Conservation (phyloP, 2,113 vertebrate genomes). For the Piliocolobus tephrosceles region DNA sequence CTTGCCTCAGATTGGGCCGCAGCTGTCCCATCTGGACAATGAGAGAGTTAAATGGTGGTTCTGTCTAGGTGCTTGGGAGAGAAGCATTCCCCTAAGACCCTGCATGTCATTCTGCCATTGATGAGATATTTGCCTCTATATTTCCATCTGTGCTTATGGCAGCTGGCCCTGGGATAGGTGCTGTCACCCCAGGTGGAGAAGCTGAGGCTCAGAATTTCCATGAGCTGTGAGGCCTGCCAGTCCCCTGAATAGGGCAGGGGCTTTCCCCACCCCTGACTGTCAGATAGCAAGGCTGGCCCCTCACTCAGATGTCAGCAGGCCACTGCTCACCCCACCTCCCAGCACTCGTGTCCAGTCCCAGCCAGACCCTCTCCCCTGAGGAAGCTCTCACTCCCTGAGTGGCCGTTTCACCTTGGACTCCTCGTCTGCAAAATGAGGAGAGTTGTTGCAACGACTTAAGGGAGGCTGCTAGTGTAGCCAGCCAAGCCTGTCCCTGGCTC, state of each 20-base stretch:
- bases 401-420: background rate
- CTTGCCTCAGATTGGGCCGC: background rate
- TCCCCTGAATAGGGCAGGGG: no score
- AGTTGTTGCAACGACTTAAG: background rate
- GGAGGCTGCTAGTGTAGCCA: accelerated
- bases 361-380: background rate
- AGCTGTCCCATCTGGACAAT: background rate
- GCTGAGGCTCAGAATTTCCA: background rate
- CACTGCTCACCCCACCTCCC: background rate
- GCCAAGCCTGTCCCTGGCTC: background rate
- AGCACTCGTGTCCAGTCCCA: background rate
- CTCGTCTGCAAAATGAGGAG: background rate
- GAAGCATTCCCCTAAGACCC: background rate
- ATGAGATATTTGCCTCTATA: background rate
- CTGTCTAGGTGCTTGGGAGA: background rate
- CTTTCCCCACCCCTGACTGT: no score
- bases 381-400: background rate
- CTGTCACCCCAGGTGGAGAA: background rate
- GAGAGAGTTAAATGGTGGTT: background rate
- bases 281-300: background rate
- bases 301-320: background rate
- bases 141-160: accelerated
- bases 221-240: background rate
- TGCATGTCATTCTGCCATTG: accelerated
- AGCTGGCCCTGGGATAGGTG: background rate